Evolutionary conservation across 2,797 vertebrate genomes (phyloP), one percentile per base, ranked within the genome.

Genomic region (Ctenochaetus hawaiiensis): DNA sequence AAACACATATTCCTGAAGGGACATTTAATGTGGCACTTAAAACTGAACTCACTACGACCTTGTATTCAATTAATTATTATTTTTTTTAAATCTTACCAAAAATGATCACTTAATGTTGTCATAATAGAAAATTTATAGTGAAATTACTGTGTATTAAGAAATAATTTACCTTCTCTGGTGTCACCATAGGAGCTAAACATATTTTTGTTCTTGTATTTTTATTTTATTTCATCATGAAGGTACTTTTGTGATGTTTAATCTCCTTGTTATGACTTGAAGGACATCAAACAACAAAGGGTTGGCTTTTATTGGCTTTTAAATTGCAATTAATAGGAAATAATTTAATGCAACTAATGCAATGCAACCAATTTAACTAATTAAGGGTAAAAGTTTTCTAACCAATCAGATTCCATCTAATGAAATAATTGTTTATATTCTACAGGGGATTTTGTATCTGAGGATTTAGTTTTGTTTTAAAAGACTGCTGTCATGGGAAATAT

Each of bases 1-100:
- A 67, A 82, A 44, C 63, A 68, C 34, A 18, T 37, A 5, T 22
- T 78, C 59, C 44, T 74, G n/a, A n/a, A 44, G 20, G 45, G 52
- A 54, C 47, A 20, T 45, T 62, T 11, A 39, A 48, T 43, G 34
- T 58, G 60, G 12, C 45, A 54, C 64, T 51, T 8, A 66, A 43
- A 52, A 12, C 53, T 6, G 53, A 53, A 63, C 54, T 52, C 20
- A 52, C 20, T 34, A n/a, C 57, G 60, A 64, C 56, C 51, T 53
- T 65, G 51, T 41, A 48, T 45, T 45, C 45, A 54, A 23, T 66
- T 10, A 20, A 54, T 47, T 7, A 8, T 41, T 18, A 13, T 2
- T 26, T 26, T 26, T 26, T 26, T 17, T 14, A 53, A 20, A n/a
- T 34, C 8, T n/a, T n/a, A 26, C 26, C 26, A 26, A 26, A 30